phyloP scores from a whole-genome alignment of 2,888 invertebrate species.

The Myopa tessellatipennis region DNA sequence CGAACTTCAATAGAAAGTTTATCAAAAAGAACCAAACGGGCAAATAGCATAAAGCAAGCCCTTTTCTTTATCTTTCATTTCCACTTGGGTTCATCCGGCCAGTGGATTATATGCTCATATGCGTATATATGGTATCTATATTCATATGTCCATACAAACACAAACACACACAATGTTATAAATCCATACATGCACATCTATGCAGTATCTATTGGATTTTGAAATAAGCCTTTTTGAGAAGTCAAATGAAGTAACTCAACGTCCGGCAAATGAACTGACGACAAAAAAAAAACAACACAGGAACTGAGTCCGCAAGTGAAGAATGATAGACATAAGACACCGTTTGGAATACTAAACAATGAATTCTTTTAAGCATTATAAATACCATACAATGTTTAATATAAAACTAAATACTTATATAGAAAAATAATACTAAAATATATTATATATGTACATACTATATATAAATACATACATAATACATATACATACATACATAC shows the following conservation, averaged over 20 bases:
- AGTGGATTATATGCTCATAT: neutral
- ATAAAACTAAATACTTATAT: too few species aligned
- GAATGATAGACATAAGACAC: constrained; percentile 38
- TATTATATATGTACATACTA: too few species aligned
- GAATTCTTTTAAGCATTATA: constrained; percentile 55
- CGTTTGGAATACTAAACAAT: constrained; percentile 61
- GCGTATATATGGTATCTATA: neutral
- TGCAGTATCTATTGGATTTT: constrained; percentile 19
- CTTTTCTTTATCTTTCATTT: neutral
- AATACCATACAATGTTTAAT: too few species aligned
- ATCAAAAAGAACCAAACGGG: too few species aligned
- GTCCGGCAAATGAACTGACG: constrained; percentile 28
- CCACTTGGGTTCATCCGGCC: constrained; percentile 23
- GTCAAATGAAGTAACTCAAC: constrained; percentile 28
- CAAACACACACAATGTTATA: neutral
- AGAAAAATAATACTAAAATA: too few species aligned
- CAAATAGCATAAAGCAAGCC: too few species aligned
- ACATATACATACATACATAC: constrained; percentile 32
- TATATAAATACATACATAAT: neutral
- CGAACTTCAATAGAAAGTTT: too few species aligned
- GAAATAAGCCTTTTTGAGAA: constrained; percentile 16
- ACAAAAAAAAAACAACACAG: constrained; percentile 11
- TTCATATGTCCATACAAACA: neutral
- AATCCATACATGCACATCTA: neutral
- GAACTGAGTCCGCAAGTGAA: constrained; percentile 22